Evolutionary conservation across 2,888 invertebrate species (phyloP).

Genomic region (Enoplolaimus lenunculus): DNA sequence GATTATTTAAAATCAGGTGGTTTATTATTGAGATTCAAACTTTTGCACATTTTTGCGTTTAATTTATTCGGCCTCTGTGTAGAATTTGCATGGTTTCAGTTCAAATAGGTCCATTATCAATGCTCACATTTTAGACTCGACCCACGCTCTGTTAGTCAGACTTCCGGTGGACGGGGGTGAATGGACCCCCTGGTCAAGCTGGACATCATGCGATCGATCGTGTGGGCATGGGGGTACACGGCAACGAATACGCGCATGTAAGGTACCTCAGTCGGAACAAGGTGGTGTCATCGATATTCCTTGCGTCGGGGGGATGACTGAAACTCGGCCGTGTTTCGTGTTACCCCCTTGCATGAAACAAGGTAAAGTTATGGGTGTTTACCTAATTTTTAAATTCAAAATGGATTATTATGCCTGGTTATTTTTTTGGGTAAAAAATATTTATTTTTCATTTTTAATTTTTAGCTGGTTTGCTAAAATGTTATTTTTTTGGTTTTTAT

Average conservation of each 20-base stretch:
- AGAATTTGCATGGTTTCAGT: no score
- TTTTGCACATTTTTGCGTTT: no score
- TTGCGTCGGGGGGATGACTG: neutral
- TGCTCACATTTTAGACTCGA: neutral
- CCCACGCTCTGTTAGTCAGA: neutral
- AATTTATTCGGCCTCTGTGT: no score
- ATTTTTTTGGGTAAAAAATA: neutral
- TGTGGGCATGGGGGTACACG: neutral
- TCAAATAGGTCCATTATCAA: no score
- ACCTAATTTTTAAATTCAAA: neutral
- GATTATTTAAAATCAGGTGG: neutral
- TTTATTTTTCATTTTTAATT: neutral
- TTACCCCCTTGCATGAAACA: no score
- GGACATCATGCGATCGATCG: neutral
- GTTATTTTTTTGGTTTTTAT: no score
- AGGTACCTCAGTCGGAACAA: neutral
- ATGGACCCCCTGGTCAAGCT: neutral
- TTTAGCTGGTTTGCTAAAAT: no score
- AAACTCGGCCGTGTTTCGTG: neutral
- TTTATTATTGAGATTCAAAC: no score
- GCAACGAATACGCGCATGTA: neutral
- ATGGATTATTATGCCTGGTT: no score
- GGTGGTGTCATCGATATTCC: neutral
- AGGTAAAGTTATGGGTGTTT: no score
- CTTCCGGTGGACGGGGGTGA: neutral